Evolutionary conservation across 2,113 vertebrate species (phyloP).

Genomic region (Thinocorus orbignyianus): DNA sequence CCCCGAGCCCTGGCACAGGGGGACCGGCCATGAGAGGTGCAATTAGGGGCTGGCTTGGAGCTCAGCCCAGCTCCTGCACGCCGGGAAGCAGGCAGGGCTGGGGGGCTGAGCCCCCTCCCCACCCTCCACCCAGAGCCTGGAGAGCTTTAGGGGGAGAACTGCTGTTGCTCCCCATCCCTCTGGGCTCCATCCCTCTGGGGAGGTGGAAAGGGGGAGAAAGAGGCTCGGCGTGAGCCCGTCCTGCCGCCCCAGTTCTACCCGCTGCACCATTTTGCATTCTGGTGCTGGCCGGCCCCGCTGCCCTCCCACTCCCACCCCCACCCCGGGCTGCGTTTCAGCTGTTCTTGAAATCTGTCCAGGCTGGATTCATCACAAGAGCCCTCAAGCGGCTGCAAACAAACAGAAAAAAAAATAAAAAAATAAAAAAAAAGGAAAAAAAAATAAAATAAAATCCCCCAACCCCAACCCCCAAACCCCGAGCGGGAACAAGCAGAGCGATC

Average conservation of each 20-base stretch:
- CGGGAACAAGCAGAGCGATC: constrained; percentile 17
- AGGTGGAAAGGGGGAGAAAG: too few relatives aligned
- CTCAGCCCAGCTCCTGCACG: background rate
- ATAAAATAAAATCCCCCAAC: too few relatives aligned
- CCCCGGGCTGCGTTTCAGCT: constrained; percentile 58
- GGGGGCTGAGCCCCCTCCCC: background rate
- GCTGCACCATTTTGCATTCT: constrained; percentile 55
- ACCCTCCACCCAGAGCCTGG: accelerated
- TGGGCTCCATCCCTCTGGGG: too few relatives aligned
- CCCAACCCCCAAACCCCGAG: background rate
- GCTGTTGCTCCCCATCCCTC: background rate
- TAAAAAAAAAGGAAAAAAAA: background rate
- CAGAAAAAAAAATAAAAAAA: background rate
- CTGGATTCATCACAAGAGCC: constrained; percentile 70
- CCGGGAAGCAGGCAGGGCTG: background rate
- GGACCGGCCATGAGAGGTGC: background rate
- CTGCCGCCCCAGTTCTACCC: background rate
- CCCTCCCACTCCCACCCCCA: constrained; percentile 65
- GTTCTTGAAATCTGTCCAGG: constrained; percentile 60
- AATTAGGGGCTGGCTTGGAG: background rate
- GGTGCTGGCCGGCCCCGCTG: constrained; percentile 45
- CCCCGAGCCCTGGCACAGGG: background rate
- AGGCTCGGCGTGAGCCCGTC: accelerated
- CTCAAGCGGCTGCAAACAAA: constrained; percentile 70
- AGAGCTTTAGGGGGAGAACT: background rate